These are phyloP conservation scores for Elephas maximus DNA, from an alignment of 2,113 vertebrate genomes.

Conservation along the genomic window DNA sequence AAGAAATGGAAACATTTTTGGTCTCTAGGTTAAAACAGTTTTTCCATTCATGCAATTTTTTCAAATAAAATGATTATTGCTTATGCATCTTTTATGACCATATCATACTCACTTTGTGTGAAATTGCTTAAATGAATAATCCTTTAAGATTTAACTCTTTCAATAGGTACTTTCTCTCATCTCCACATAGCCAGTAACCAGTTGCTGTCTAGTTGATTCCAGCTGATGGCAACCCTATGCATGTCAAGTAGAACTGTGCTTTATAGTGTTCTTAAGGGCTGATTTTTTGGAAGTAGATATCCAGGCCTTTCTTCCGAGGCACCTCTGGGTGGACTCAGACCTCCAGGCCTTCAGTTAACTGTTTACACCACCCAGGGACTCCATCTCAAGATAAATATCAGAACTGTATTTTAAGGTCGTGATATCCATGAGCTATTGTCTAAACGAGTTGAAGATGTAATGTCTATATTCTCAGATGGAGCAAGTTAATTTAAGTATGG, in stretches of 20 bases:
- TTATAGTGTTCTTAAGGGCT: too few species aligned
- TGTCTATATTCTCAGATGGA: conserved; percentile 25
- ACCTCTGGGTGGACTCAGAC: neutral
- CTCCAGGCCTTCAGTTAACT: neutral
- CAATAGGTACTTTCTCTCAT: neutral
- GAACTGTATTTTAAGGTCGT: conserved; percentile 48
- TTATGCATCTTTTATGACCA: conserved; percentile 9
- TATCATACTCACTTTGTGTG: conserved; percentile 45
- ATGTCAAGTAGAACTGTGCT: too few species aligned
- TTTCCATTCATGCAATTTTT: neutral
- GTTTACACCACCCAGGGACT: neutral
- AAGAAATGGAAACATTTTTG: conserved; percentile 30
- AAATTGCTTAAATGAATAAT: conserved; percentile 43
- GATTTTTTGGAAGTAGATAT: neutral
- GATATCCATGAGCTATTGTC: conserved; percentile 7
- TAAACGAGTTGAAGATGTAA: neutral
- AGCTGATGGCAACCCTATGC: too few species aligned
- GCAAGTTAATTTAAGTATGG: conserved; percentile 30
- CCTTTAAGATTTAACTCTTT: conserved; percentile 37
- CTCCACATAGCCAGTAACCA: neutral
- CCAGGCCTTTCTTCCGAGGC: neutral
- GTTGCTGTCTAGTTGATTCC: too few species aligned
- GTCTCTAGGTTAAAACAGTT: neutral
- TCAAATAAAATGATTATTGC: conserved; percentile 9
- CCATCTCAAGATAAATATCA: conserved; percentile 35